These are phyloP conservation scores for Podabrus alpinus DNA, from an alignment of 2,888 invertebrate genomes.

Conservation along the genomic window DNA sequence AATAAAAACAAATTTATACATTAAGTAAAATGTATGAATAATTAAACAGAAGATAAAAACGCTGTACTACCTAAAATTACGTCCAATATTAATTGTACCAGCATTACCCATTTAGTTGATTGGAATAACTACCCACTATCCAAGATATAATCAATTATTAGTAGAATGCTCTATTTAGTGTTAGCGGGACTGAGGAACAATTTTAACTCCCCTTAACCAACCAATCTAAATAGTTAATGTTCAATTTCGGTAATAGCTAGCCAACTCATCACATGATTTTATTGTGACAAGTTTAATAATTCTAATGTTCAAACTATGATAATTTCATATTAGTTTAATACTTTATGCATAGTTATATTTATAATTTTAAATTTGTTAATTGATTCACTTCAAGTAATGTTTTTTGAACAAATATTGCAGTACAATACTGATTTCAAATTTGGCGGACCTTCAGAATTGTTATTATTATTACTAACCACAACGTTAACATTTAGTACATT, in stretches of 20 bases:
- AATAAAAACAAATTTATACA: background rate
- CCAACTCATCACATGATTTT: background rate
- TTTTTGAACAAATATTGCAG: too few species aligned
- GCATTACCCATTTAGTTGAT: background rate
- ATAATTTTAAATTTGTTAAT: background rate
- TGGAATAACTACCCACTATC: background rate
- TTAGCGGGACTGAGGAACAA: background rate
- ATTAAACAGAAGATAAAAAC: background rate
- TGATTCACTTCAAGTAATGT: background rate
- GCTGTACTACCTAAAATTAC: background rate
- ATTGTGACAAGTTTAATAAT: background rate
- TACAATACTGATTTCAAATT: too few species aligned
- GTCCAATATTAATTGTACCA: background rate
- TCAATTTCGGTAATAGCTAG: background rate
- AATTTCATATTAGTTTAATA: background rate
- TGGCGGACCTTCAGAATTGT: too few species aligned
- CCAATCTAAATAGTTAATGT: background rate
- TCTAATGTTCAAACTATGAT: background rate
- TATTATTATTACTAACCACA: too few species aligned
- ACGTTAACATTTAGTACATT: too few species aligned
- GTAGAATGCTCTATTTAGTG: background rate
- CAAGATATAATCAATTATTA: background rate
- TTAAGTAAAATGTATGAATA: background rate
- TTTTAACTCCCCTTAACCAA: background rate
- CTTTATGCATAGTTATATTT: background rate